Conservation (phyloP, 1,140 invertebrate species). For the Ctenoplectra terminalis region DNA sequence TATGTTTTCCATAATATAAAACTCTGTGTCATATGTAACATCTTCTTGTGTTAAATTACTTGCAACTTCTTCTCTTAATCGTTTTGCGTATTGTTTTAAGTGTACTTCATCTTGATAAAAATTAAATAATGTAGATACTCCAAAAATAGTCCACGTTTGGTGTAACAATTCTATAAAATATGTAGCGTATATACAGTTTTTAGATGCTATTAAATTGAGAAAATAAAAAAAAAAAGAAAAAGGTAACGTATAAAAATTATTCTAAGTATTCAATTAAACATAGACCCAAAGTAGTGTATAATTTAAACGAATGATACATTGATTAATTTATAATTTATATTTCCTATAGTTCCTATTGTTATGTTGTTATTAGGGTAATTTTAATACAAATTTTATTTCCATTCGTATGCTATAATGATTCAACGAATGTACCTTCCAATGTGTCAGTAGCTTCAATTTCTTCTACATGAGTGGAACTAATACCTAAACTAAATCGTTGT, state of each 20-base stretch:
- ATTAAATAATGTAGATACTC: conserved; percentile 72
- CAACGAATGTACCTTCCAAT: conserved; percentile 28
- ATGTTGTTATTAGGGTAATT: not conserved
- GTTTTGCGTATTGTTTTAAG: conserved; percentile 75
- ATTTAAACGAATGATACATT: not conserved
- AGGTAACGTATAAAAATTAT: not conserved
- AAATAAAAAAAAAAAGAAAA: not conserved
- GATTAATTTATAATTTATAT: no score
- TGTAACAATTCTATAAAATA: conserved; percentile 46
- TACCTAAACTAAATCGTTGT: conserved; percentile 36
- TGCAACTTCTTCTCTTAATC: conserved; percentile 76
- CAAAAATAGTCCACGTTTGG: conserved; percentile 76
- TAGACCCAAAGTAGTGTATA: not conserved
- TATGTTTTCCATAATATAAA: conserved; percentile 64
- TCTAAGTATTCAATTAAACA: not conserved
- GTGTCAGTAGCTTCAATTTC: not conserved
- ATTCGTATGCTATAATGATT: not conserved
- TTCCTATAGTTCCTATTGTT: not conserved
- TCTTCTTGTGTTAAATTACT: conserved; percentile 67
- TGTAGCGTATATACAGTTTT: not conserved
- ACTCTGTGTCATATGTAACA: conserved; percentile 68
- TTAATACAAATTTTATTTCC: not conserved
- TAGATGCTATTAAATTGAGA: not conserved
- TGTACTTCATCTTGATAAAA: conserved; percentile 68
- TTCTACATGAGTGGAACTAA: not conserved